A percentile compares a stretch with the other conserved stretches of the same genome.
Conservation (phyloP, 2,888 invertebrate species). For the Lasioglossum zephyrum region DNA sequence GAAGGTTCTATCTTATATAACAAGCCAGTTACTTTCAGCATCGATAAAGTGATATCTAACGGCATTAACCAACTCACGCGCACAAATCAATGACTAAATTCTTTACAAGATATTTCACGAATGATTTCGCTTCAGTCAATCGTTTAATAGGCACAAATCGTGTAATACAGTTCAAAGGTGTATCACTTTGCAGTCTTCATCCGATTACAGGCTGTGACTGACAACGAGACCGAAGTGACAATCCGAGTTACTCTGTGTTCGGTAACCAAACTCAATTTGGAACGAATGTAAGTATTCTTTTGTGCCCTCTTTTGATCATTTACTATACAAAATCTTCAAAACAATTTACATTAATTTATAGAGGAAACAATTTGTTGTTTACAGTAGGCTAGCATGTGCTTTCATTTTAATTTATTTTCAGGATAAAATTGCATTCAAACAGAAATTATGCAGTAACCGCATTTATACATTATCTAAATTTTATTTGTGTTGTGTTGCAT, state of each 20-base stretch:
- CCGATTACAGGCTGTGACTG: not conserved
- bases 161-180: conserved; percentile 7
- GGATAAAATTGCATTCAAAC: not conserved
- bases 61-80: not conserved
- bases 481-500: not conserved
- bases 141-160: not conserved
- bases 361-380: not conserved
- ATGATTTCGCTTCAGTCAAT: not conserved
- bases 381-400: no score
- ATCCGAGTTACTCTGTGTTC: not conserved
- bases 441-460: no score
- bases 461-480: not conserved
- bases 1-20: not conserved
- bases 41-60: not conserved
- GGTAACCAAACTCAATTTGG: not conserved
- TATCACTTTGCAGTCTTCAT: conserved; percentile 13
- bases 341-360: not conserved
- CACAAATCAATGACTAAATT: not conserved
- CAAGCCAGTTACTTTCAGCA: not conserved
- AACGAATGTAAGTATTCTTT: not conserved
- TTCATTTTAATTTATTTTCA: not conserved
- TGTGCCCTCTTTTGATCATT: not conserved
- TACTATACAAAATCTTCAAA: not conserved
- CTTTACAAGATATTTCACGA: conserved; percentile 5
- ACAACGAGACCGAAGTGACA: not conserved